Evolutionary conservation across 2,113 vertebrate genomes (phyloP).

Genomic region (Diadophis punctatus): DNA sequence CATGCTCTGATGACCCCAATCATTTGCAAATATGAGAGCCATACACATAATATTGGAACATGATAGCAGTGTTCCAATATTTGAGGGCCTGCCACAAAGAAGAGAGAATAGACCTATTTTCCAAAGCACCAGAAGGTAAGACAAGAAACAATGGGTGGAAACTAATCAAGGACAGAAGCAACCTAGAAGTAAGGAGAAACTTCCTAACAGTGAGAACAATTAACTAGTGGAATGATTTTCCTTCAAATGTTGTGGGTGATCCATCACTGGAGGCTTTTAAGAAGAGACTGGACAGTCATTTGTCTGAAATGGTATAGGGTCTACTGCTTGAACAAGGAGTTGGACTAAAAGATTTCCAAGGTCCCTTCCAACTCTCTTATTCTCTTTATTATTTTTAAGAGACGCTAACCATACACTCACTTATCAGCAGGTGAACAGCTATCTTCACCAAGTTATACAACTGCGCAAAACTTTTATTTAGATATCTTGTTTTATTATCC

Average conservation of each 20-base stretch:
- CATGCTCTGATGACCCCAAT: neutral
- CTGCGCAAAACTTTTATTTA: neutral
- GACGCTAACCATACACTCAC: neutral
- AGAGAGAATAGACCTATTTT: neutral
- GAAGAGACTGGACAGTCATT: neutral
- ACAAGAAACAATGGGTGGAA: neutral
- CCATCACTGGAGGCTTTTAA: neutral
- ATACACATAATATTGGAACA: no score
- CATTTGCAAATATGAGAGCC: neutral
- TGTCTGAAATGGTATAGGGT: no score
- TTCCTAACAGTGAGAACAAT: neutral
- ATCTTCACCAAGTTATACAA: neutral
- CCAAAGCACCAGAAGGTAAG: neutral
- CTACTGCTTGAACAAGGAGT: no score
- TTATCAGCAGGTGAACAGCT: neutral
- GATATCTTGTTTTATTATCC: neutral
- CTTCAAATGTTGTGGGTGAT: neutral
- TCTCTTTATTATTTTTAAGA: neutral
- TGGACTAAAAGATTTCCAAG: neutral
- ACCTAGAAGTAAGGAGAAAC: neutral
- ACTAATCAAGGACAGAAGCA: neutral
- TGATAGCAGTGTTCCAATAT: neutral
- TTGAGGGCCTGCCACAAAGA: neutral
- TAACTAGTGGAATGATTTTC: neutral
- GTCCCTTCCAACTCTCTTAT: neutral